These are phyloP conservation scores for Pipistrellus kuhlii DNA, from an alignment of 2,797 vertebrate species.

Conservation along the genomic window DNA sequence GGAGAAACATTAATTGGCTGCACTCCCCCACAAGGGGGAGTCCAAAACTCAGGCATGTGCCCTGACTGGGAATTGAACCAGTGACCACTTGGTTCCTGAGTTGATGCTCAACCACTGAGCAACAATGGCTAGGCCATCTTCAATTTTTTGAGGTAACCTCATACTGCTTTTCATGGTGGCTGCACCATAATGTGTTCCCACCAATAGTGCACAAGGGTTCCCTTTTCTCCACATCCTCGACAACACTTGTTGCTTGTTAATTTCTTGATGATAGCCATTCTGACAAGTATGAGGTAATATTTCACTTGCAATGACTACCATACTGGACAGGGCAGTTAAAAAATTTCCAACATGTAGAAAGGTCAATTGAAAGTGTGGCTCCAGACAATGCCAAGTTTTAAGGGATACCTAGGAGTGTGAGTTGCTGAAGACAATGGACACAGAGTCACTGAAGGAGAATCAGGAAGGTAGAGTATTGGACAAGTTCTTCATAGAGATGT, in stretches of 20 bases:
- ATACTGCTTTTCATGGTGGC: not conserved
- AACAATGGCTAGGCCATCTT: not conserved
- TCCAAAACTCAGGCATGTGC: too few species aligned
- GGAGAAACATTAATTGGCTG: too few species aligned
- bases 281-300: too few species aligned
- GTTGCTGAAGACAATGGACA: not conserved
- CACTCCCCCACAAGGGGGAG: too few species aligned
- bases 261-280: not conserved
- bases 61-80: too few species aligned
- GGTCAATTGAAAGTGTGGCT: not conserved
- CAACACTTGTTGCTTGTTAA: not conserved
- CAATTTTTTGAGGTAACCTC: not conserved
- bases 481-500: not conserved
- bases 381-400: not conserved
- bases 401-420: not conserved
- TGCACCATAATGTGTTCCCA: not conserved
- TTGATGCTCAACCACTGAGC: too few species aligned
- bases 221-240: not conserved
- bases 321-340: not conserved
- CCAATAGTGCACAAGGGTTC: not conserved
- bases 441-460: not conserved
- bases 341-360: not conserved
- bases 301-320: not conserved
- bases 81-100: too few species aligned
- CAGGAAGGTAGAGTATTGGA: not conserved